Base-by-base conservation (phyloP, 2,888 invertebrate genomes). In the Leptopilina syphax region DNA sequence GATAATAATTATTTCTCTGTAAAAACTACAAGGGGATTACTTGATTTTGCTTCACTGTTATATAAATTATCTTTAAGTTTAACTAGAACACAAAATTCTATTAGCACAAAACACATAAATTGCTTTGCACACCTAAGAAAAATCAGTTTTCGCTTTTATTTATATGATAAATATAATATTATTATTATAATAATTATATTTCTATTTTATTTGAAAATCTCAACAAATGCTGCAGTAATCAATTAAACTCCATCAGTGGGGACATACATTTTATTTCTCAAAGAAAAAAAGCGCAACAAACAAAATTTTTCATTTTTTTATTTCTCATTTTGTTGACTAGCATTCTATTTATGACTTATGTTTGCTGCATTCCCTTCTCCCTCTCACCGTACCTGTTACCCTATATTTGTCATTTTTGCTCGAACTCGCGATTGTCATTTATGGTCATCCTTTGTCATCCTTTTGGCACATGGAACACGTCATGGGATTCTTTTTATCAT, bases 31-130 rank as follows among this genome's bases (percentile, higher is more conserved):
- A 87, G 87, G 87, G 86, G 88, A 87, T 89, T 88, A 91, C 89
- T 91, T 90, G 89, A 91, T 90, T 91, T 90, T 90, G 88, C 88
- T 90, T 89, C 88, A 34, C 89, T 88, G 87, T 87, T 86, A 88
- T 88, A 83, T 83, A 83, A 80, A 13, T 18, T 70, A 7, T 50
- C 34, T 34, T 34, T 34, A 34, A 3, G 34, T 34, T 34, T 34
- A 34, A 34, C 34, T 34, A 34, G 34, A 34, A 34, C 34, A 34
- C 34, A 4, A 57, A 18, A n/a, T 73, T 57, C 57, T 9, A 9
- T 27, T 4, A 57, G 13, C 73, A 73, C 73, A 57, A 47, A 27
- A 57, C 57, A 73, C 57, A 10, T n/a, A 34, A 34, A n/a, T 57
- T 57, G 41, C 73, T 57, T 50, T 57, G 57, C 50, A 54, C 54